These are phyloP conservation scores for Peucedramus taeniatus DNA, from an alignment of 2,113 vertebrate genomes.

Conservation along the genomic window DNA sequence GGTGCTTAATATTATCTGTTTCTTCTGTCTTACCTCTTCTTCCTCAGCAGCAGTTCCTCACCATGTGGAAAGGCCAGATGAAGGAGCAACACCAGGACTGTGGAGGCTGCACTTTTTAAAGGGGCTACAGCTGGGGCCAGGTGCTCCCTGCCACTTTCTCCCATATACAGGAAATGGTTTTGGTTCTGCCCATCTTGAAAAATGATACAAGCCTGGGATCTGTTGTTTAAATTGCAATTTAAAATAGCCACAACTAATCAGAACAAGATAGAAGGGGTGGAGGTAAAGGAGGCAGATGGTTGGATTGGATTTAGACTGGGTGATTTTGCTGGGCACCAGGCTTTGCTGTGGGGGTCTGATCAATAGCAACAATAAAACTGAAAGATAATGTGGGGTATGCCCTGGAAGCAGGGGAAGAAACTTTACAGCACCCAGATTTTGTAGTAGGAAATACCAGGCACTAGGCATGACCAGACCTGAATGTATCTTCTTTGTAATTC, in stretches of 20 bases:
- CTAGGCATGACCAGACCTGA: background rate
- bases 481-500: background rate
- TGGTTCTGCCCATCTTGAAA: background rate
- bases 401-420: fast-evolving
- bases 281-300: background rate
- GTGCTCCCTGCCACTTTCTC: background rate
- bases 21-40: background rate
- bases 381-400: background rate
- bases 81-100: background rate
- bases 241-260: background rate
- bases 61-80: background rate
- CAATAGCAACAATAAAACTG: background rate
- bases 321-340: background rate
- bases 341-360: background rate
- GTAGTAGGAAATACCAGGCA: background rate
- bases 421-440: background rate
- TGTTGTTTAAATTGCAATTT: background rate
- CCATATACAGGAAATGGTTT: background rate
- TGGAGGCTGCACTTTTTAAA: background rate
- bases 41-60: background rate
- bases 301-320: background rate
- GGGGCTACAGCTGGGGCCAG: background rate
- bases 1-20: background rate
- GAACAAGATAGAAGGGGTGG: background rate
- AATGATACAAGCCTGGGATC: background rate